Evolutionary conservation across 2,888 invertebrate species (phyloP).

Genomic region (Hedychridium roseum): DNA sequence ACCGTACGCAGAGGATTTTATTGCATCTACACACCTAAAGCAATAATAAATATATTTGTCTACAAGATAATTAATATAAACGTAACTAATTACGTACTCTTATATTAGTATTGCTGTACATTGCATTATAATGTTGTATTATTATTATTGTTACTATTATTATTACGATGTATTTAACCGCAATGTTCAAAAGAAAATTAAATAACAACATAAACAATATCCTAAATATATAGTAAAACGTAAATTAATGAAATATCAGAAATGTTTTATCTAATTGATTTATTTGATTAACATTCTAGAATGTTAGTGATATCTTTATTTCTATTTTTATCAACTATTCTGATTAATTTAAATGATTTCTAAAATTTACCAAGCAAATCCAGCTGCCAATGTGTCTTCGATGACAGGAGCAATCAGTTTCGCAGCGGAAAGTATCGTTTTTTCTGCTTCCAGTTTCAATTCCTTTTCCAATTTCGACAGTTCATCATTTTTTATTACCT

Average conservation of each 20-base stretch:
- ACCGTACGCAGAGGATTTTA: constrained; percentile 88
- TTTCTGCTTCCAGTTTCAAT: constrained; percentile 78
- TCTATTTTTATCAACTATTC: too few species aligned
- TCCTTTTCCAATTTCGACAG: constrained; percentile 77
- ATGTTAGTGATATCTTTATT: too few species aligned
- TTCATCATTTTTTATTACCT: constrained; percentile 80
- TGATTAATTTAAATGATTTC: constrained; percentile 1
- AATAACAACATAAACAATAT: too few species aligned
- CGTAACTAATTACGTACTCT: too few species aligned
- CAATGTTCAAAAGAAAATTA: too few species aligned
- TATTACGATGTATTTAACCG: too few species aligned
- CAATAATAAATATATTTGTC: not conserved
- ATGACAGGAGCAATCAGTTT: constrained; percentile 89
- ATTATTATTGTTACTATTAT: too few species aligned
- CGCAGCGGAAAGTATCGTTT: constrained; percentile 83
- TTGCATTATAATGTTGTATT: too few species aligned
- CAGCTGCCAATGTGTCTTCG: constrained; percentile 74
- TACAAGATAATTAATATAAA: too few species aligned
- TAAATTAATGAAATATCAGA: constrained; percentile 3
- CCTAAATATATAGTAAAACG: too few species aligned
- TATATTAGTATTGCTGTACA: too few species aligned
- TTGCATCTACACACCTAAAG: constrained; percentile 89
- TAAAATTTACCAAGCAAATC: constrained; percentile 62
- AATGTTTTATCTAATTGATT: constrained; percentile 1
- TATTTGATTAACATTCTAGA: too few species aligned